These are phyloP conservation scores for Bungarus multicinctus DNA, from an alignment of 2,113 vertebrate species.

Conservation along the genomic window DNA sequence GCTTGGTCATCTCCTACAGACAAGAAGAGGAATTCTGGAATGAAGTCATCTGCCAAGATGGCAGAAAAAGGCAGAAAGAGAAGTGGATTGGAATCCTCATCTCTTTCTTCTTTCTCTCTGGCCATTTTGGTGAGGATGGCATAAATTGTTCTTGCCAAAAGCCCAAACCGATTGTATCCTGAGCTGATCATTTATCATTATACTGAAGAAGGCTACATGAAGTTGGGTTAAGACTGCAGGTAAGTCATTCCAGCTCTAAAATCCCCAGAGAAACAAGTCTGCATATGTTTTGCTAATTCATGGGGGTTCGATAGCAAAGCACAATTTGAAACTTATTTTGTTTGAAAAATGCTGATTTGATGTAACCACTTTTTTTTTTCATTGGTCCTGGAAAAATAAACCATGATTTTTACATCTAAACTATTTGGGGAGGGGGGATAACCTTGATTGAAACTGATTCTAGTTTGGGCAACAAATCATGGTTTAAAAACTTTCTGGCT, in stretches of 20 bases:
- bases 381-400: background rate
- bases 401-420: background rate
- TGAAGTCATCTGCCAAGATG: background rate
- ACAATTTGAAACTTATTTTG: background rate
- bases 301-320: background rate
- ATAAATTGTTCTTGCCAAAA: background rate
- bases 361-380: background rate
- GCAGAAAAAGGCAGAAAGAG: background rate
- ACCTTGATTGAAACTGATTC: background rate
- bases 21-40: background rate
- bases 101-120: background rate
- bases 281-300: background rate
- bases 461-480: background rate
- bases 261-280: background rate
- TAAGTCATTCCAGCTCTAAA: background rate
- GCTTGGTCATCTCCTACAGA: too few species aligned
- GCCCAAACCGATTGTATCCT: background rate
- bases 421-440: rapidly evolving
- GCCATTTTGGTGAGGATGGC: background rate
- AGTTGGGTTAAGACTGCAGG: background rate
- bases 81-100: background rate
- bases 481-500: background rate
- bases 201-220: background rate
- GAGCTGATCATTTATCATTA: background rate
- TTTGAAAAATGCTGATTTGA: background rate